Evolutionary conservation across 2,888 invertebrate genomes (phyloP), one percentile per base, ranked within the genome.

Genomic region (Limnephilus lunatus): DNA sequence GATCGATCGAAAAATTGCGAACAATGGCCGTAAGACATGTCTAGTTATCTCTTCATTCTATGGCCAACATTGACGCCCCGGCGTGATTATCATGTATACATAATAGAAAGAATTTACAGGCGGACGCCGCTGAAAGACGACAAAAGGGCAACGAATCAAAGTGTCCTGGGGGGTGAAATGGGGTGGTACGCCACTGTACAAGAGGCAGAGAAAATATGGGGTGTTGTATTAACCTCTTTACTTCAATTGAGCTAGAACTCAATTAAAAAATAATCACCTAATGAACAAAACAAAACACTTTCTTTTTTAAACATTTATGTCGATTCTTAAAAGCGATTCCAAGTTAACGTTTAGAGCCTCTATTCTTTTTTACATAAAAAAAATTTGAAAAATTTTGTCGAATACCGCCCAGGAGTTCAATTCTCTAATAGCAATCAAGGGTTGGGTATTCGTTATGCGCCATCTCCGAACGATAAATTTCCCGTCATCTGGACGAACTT

Each of bases 101-200:
- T 92, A 92, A 92, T 93, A 92, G 93, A 93, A 93, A 93, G 93
- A 93, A 93, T 93, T 93, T 86, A 92, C 93, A 90, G 93, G 90
- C 91, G 92, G 89, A 90, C 92, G 92, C 93, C 93, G 92, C 92
- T 91, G 93, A 92, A 68, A 68, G 92, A 92, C 92, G 93, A 93
- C 92, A 93, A 93, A 93, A 93, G 93, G 93, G 93, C 93, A 93
- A 68, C 93, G 92, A 92, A 92, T 93, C 92, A 91, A 92, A 93
- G 92, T 83, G 86, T 89, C 80, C 83, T 68, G 68, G 68, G 68
- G 68, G 25, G 25, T 7, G 25, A n/a, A 68, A n/a, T 68, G 25
- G 68, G 68, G 68, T 68, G n/a, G 25, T 68, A n/a, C n/a, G 68
- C 68, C 25, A 25, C 25, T 25, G 25, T 68, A 68, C 9, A 25